Percentiles rank a stretch among this genome's conserved stretches.
phyloP scores from a whole-genome alignment of 2,888 invertebrate genomes.

The Phortica magna region DNA sequence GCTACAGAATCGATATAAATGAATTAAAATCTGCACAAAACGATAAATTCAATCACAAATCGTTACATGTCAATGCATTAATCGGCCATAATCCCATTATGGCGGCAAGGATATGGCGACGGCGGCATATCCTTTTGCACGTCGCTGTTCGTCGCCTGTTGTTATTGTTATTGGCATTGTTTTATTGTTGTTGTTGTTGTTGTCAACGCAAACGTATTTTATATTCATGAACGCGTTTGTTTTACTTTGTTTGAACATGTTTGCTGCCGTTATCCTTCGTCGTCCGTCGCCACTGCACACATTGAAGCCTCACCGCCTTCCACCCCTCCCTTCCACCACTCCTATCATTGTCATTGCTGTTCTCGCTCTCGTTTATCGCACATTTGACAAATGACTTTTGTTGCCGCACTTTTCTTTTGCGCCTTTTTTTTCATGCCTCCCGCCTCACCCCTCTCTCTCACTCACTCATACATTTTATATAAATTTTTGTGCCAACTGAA shows the following conservation, averaged over 20 bases:
- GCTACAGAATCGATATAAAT: conserved; percentile 53
- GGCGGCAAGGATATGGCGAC: conserved; percentile 72
- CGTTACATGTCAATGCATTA: conserved; percentile 79
- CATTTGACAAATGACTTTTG: conserved; percentile 76
- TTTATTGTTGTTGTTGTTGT: conserved; percentile 38
- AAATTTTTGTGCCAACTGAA: background rate
- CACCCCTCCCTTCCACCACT: conserved; percentile 48
- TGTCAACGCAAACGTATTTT: conserved; percentile 56
- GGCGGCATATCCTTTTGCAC: background rate
- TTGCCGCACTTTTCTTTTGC: conserved; percentile 33
- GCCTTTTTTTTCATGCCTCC: background rate
- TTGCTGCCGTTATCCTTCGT: conserved; percentile 11
- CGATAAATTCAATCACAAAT: conserved; percentile 79
- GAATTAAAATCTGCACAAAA: conserved; percentile 74
- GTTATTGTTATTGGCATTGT: background rate
- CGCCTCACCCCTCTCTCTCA: no score
- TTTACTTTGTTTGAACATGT: conserved; percentile 53
- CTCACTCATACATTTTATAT: background rate
- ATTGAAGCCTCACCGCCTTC: conserved; percentile 42
- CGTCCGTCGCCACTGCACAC: conserved; percentile 34
- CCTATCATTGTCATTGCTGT: conserved; percentile 51
- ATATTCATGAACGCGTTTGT: conserved; percentile 62
- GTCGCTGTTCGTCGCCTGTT: conserved; percentile 37
- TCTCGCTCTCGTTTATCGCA: conserved; percentile 43
- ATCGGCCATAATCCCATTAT: conserved; percentile 79